These are phyloP conservation scores for Scomber japonicus DNA, from an alignment of 2,113 vertebrate genomes.

Conservation along the genomic window DNA sequence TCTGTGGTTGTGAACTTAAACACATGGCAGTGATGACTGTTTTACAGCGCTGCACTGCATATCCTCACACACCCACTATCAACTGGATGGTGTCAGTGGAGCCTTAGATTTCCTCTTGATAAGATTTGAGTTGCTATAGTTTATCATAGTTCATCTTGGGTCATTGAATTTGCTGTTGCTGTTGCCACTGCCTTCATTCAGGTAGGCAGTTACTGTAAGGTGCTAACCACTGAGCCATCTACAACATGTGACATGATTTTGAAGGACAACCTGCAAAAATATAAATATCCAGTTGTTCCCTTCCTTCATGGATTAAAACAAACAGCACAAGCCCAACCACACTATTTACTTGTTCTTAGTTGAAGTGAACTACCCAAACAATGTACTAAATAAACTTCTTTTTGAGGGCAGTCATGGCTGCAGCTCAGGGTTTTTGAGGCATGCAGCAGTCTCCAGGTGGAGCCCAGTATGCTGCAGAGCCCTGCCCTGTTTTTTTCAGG, in stretches of 20 bases:
- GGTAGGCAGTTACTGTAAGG: too few relatives aligned
- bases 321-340: too few relatives aligned
- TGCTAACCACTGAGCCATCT: too few relatives aligned
- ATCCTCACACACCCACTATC: conserved; percentile 3
- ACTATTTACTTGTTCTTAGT: neutral
- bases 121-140: neutral
- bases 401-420: neutral
- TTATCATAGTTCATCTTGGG: too few relatives aligned
- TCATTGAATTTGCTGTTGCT: too few relatives aligned
- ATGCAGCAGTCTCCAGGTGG: conserved; percentile 29
- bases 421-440: neutral
- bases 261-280: too few relatives aligned
- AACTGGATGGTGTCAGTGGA: neutral
- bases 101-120: neutral
- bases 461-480: conserved; percentile 20
- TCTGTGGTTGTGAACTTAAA: neutral
- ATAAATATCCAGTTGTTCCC: too few relatives aligned
- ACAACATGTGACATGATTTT: too few relatives aligned
- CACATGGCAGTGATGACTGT: too few relatives aligned
- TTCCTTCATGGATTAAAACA: too few relatives aligned
- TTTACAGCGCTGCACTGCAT: neutral
- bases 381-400: neutral
- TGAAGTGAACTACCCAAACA: neutral
- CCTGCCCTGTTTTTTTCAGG: conserved; percentile 46
- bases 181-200: too few relatives aligned